Evolutionary conservation across 2,113 vertebrate species (phyloP), one percentile per base, ranked within the genome.

Genomic region (Aptenodytes forsteri): DNA sequence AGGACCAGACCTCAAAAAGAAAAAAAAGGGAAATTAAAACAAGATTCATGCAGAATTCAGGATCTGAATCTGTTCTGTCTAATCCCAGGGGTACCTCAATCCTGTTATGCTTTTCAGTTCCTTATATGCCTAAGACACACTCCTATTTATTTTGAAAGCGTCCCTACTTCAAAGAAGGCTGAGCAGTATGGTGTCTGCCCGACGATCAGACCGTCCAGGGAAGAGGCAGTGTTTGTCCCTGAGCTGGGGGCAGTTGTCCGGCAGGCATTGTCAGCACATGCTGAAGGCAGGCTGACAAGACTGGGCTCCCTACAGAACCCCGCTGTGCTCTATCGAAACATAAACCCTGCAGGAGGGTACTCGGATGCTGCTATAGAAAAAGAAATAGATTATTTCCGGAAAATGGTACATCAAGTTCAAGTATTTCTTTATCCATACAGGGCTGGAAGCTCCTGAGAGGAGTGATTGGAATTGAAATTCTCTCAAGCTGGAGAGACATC

Each of bases 151-250:
- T 76, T 82, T 66, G 69, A 40, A 58, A 49, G 36, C 5, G 11
- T 79, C 30, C 30, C 61, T 36, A 4, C 58, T 55, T 50, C 5
- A 29, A 69, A 36, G 22, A n/a, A 52, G 36, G 49, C 29, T 42
- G 15, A 47, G 29, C 32, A 38, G 32, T 32, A 12, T 65, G 58
- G 17, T 47, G 40, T 56, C 58, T 77, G 44, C 49, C 25, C 22
- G 27, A 1, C 9, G 9, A 0, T 1, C 10, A 50, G 49, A 25
- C 11, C 0, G 0, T 10, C 40, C 73, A 17, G 77, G 27, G 42
- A 38, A 46, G 69, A 38, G 58, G 64, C 12, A 10, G 9, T 8
- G 16, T 23, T 46, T 49, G 26, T 56, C 32, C 61, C 36, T 7
- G 14, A 1, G 17, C 3, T 2, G 0, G 44, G 29, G 1, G 4